phyloP scores from a whole-genome alignment of 1,140 invertebrate genomes.

The Chionoecetes opilio region DNA sequence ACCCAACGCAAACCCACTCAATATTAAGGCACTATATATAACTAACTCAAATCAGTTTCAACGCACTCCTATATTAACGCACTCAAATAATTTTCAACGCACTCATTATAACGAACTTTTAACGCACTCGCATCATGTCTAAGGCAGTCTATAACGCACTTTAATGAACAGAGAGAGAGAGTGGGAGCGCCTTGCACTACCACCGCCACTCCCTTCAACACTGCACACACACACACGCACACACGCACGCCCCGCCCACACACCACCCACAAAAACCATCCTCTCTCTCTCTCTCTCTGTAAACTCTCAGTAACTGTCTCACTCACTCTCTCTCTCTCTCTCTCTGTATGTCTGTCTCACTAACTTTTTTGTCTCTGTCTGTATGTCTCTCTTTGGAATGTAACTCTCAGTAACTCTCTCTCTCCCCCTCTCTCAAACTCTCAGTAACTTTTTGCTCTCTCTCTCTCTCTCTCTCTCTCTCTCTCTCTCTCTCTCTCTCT shows the following conservation, averaged over 20 bases:
- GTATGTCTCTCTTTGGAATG: too few relatives aligned
- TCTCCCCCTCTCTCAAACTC: too few relatives aligned
- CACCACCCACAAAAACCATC: not conserved
- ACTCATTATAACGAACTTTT: too few relatives aligned
- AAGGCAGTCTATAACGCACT: too few relatives aligned
- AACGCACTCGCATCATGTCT: too few relatives aligned
- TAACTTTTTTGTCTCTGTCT: too few relatives aligned
- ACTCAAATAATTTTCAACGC: too few relatives aligned
- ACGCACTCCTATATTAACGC: too few relatives aligned
- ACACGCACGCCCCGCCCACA: not conserved
- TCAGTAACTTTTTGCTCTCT: not conserved
- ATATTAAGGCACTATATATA: too few relatives aligned
- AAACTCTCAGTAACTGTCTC: not conserved
- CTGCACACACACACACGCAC: not conserved
- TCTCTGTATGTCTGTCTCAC: not conserved
- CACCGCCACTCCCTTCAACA: not conserved
- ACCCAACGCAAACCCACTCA: too few relatives aligned
- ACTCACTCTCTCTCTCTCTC: slow-evolving; percentile 14
- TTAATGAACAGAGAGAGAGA: not conserved
- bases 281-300: not conserved
- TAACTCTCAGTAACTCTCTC: too few relatives aligned
- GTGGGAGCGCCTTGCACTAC: not conserved
- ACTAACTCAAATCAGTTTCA: too few relatives aligned
- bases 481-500: slow-evolving; percentile 46
- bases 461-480: slow-evolving; percentile 45